Base-by-base conservation (phyloP, 1,140 invertebrate genomes). In the Zaprionus nigranus region DNA sequence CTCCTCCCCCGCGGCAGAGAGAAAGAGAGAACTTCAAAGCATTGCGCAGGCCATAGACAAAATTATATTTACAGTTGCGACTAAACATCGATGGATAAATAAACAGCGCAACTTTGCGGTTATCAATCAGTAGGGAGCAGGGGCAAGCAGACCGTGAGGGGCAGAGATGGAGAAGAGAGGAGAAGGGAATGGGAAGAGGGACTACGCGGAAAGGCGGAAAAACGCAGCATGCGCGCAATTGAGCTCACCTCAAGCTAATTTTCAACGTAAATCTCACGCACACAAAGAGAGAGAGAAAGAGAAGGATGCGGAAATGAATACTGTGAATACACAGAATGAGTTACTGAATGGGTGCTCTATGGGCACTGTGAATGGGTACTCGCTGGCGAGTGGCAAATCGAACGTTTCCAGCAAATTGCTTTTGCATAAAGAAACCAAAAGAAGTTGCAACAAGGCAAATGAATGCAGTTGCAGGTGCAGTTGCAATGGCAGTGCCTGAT, bases 321-420 rank as follows among this genome's bases (percentile, higher is more conserved):
- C 13, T 5, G 22, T 36, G 43, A 56, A 51, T 20, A 54, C 49
- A 54, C 20, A 1, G 11, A 51, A n/a, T 17, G 40, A 9, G 40
- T 17, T 46, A 9, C n/a, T 40, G 13, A 40, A 40, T 40, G 38
- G 58, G 40, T 65, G 56, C 28, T 30, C 1, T 30, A 30, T 30
- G 28, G 65, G 40, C 5, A 17, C n/a, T 15, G 40, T 43, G n/a
- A 46, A 46, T 46, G 40, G 40, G n/a, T 46, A 43, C 38, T 38
- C 43, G 7, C 9, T 20, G 17, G 26, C 56, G 15, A 54, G 22
- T 40, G 60, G 66, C 71, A 79, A 81, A 90, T 90, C 86, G 86
- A 90, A 90, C 80, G 79, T 90, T 90, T 90, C 86, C 86, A 90
- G 80, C 80, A 91, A 90, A 90, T 90, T 90, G 87, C 86, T 70